Conservation (phyloP, 2,888 invertebrate species). For the Eristalis arbustorum region DNA sequence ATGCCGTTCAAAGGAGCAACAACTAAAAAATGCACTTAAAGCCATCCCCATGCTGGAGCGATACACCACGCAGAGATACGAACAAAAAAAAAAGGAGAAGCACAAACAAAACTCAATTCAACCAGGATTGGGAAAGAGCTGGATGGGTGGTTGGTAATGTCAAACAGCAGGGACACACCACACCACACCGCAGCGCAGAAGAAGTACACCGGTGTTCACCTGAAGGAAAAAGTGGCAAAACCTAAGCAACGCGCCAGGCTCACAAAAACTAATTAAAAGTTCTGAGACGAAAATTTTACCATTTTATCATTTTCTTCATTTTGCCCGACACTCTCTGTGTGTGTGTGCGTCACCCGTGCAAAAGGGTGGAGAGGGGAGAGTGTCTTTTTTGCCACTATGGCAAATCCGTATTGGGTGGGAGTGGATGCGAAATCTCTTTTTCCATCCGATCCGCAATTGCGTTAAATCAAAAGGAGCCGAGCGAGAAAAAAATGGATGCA, state of each 20-base stretch:
- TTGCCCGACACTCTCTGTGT: constrained; percentile 30
- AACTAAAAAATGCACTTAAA: constrained; percentile 51
- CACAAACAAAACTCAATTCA: constrained; percentile 35
- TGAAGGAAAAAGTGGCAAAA: constrained; percentile 49
- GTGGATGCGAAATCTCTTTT: constrained; percentile 22
- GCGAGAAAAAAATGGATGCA: constrained; percentile 51
- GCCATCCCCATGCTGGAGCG: not conserved
- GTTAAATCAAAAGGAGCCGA: constrained; percentile 63
- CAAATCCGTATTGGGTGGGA: constrained; percentile 51
- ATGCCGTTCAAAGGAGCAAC: constrained; percentile 41
- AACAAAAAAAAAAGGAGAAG: constrained; percentile 6
- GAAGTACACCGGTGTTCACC: constrained; percentile 27
- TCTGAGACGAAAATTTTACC: constrained; percentile 78
- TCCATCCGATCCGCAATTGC: constrained; percentile 62
- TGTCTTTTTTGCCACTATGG: constrained; percentile 59
- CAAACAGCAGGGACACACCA: constrained; percentile 22
- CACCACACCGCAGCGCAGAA: not conserved
- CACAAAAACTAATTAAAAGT: constrained; percentile 80
- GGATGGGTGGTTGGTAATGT: not conserved
- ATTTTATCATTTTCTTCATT: constrained; percentile 68
- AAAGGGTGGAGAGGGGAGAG: not conserved
- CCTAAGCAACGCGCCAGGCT: constrained; percentile 64
- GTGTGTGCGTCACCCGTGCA: constrained; percentile 16
- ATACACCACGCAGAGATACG: constrained; percentile 2
- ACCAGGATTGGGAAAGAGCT: not conserved